Evolutionary conservation across 1,140 invertebrate species (phyloP).

Genomic region (Manduca sexta): DNA sequence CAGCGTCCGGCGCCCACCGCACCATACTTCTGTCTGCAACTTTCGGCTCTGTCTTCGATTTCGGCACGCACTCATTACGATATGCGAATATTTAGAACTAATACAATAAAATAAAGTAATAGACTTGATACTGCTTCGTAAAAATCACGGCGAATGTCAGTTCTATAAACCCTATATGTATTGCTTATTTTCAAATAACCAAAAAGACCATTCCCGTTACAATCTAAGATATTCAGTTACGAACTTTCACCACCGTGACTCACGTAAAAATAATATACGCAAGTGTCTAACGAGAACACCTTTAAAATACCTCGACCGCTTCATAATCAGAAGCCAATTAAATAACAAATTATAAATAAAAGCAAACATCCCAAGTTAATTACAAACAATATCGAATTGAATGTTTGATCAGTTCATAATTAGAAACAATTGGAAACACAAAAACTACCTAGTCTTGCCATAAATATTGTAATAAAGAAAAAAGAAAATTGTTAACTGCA

Average conservation of each 20-base stretch:
- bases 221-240: background rate
- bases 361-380: constrained; percentile 55
- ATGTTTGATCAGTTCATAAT: constrained; percentile 60
- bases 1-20: constrained; percentile 30
- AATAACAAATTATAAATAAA: constrained; percentile 67
- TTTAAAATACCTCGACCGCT: constrained; percentile 35
- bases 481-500: too few species aligned
- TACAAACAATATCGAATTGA: constrained; percentile 63
- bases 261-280: background rate
- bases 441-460: too few species aligned
- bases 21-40: too few species aligned
- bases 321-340: constrained; percentile 63
- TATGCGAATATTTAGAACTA: too few species aligned
- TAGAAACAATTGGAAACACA: constrained; percentile 66
- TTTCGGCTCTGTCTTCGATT: too few species aligned
- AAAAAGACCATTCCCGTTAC: background rate
- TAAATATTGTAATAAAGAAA: too few species aligned
- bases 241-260: background rate
- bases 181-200: too few species aligned
- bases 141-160: too few species aligned
- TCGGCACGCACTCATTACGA: too few species aligned
- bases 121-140: too few species aligned
- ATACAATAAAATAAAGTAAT: too few species aligned
- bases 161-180: too few species aligned
- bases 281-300: constrained; percentile 27